phyloP scores from a whole-genome alignment of 1,140 invertebrate genomes.

The Drosophila ficusphila region DNA sequence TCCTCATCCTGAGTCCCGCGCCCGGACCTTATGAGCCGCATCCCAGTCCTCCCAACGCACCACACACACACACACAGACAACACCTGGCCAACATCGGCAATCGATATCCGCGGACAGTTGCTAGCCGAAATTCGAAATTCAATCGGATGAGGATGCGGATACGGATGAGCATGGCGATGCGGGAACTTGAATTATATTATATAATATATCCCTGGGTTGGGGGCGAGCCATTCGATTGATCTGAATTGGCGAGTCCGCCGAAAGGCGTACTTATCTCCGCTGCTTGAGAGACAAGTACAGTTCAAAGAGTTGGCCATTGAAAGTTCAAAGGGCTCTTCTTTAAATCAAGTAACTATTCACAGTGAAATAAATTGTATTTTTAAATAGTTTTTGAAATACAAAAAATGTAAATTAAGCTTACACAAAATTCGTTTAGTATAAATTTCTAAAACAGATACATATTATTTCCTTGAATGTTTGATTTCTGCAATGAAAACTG shows the following conservation, averaged over 20 bases:
- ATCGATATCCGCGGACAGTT: conserved; percentile 42
- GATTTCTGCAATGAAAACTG: too few species aligned
- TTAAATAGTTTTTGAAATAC: neutral
- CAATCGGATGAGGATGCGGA: conserved; percentile 6
- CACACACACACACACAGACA: neutral
- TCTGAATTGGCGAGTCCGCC: conserved; percentile 3
- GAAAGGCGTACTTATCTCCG: neutral
- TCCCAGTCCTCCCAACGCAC: neutral
- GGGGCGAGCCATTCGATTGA: conserved; percentile 5
- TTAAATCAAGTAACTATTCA: too few species aligned
- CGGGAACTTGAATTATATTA: conserved; percentile 8
- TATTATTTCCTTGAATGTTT: too few species aligned
- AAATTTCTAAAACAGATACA: too few species aligned
- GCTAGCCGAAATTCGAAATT: conserved; percentile 12
- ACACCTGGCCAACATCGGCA: conserved; percentile 38
- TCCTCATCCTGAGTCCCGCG: neutral
- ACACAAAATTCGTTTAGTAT: too few species aligned
- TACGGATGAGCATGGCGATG: neutral
- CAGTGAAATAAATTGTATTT: neutral
- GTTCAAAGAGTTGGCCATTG: too few species aligned
- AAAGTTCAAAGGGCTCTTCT: too few species aligned
- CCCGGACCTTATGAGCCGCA: conserved; percentile 8
- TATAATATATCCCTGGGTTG: neutral
- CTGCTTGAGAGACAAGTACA: too few species aligned
- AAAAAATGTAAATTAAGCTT: too few species aligned